Conservation (phyloP, 2,888 invertebrate genomes). For the Metallyticus violacea region DNA sequence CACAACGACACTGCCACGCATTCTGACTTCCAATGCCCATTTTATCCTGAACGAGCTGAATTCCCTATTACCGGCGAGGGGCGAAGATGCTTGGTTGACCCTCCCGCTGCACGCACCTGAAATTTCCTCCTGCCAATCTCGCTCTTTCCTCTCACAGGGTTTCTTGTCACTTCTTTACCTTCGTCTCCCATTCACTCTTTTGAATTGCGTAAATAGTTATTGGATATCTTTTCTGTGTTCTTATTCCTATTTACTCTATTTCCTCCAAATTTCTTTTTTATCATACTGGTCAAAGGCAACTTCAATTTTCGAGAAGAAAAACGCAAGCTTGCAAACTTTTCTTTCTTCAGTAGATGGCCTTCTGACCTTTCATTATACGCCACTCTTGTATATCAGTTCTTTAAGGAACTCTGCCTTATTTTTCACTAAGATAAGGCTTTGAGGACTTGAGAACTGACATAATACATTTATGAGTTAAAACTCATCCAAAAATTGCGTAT, state of each 20-base stretch:
- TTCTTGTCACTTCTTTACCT: neutral
- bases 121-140: neutral
- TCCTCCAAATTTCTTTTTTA: too few relatives aligned
- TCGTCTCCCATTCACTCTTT: neutral
- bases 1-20: neutral
- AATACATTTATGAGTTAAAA: too few relatives aligned
- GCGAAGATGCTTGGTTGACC: neutral
- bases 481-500: too few relatives aligned
- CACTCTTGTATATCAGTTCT: neutral
- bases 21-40: conserved; percentile 14
- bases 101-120: conserved; percentile 4
- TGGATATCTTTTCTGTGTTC: too few relatives aligned
- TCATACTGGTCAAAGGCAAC: neutral
- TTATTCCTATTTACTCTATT: neutral
- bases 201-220: neutral
- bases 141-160: neutral
- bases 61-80: neutral
- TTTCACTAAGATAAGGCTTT: too few relatives aligned
- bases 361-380: neutral
- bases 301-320: neutral
- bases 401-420: neutral
- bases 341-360: neutral
- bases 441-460: too few relatives aligned
- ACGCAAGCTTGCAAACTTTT: neutral
- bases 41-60: conserved; percentile 20